Base-by-base conservation (phyloP, 2,797 vertebrate species). In the Adrianichthys oophorus region DNA sequence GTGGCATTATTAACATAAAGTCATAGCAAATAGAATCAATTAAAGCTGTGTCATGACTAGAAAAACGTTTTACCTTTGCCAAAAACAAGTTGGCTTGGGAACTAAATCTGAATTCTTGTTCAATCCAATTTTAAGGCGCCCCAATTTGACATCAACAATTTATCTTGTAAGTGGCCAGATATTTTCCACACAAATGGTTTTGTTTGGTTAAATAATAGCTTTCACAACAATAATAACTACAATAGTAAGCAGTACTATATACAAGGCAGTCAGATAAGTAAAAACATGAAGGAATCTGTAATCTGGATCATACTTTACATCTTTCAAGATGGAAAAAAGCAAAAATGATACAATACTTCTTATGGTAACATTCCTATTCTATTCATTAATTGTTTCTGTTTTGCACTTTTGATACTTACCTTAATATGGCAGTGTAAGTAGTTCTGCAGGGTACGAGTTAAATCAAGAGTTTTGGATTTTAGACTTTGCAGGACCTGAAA, bases 371-470 rank as follows among this genome's bases (percentile, higher is more conserved):
- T 37, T 37, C 12, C 13, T 12, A 13, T 37, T 12, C 12, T 37
- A 37, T 13, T 46, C 18, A 46, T 19, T 15, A 19, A 24, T 52
- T 48, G 14, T 26, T 18, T 19, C 4, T 19, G 32, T 10, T 5
- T 7, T 46, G 1, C 48, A 17, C 52, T 47, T 23, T 16, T 57
- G 23, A 77, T 64, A 80, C 92, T 89, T 89, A 98, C 96, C 76
- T 59, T 85, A 76, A 92, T 90, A 73, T 85, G 93, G 52, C 79
- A 85, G 23, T 84, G 62, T 47, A 94, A 65, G 77, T 90, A 91
- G 16, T 49, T 87, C 87, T 94, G 92, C 40, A 99, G 82, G 61
- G 83, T 67, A 13, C 62, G 72, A 15, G 90, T 86, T 52, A 95
- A 65, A 45, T 86, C 90, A 46, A 90, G 43, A 5, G 78, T 76